Conservation (phyloP, 2,113 vertebrate species). For the Orientallactaga bullata region DNA sequence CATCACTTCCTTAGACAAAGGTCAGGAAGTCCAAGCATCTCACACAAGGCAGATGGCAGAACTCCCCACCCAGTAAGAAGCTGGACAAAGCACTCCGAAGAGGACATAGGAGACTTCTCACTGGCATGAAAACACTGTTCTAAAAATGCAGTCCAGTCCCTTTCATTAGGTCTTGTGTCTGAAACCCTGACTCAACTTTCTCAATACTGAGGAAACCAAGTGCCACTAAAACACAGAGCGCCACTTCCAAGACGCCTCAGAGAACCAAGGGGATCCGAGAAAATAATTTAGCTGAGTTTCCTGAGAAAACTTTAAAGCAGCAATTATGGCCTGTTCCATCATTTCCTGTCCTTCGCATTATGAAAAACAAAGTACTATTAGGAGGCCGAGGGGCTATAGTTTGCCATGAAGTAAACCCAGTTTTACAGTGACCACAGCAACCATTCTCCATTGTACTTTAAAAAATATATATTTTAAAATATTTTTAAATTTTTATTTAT, state of each 20-base stretch:
- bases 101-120: neutral
- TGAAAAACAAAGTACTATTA: slow-evolving; percentile 49
- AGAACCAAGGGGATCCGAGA: slow-evolving; percentile 41
- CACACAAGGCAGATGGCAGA: neutral
- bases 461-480: no score
- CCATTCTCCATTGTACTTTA: neutral
- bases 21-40: neutral
- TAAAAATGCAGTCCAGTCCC: neutral
- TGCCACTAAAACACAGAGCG: slow-evolving; percentile 1
- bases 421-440: slow-evolving; percentile 34
- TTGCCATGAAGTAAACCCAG: slow-evolving; percentile 59
- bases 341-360: slow-evolving; percentile 58
- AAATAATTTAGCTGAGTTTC: slow-evolving; percentile 35
- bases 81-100: neutral
- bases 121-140: neutral
- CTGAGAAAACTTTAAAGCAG: slow-evolving; percentile 62
- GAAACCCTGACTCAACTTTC: slow-evolving; percentile 3
- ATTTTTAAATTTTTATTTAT: neutral
- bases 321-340: slow-evolving; percentile 63
- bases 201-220: slow-evolving; percentile 21
- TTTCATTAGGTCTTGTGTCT: slow-evolving; percentile 17
- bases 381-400: neutral
- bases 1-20: neutral
- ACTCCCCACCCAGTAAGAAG: neutral
- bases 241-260: slow-evolving; percentile 66